phyloP scores from a whole-genome alignment of 2,888 invertebrate species.

The Diabrotica balteata region DNA sequence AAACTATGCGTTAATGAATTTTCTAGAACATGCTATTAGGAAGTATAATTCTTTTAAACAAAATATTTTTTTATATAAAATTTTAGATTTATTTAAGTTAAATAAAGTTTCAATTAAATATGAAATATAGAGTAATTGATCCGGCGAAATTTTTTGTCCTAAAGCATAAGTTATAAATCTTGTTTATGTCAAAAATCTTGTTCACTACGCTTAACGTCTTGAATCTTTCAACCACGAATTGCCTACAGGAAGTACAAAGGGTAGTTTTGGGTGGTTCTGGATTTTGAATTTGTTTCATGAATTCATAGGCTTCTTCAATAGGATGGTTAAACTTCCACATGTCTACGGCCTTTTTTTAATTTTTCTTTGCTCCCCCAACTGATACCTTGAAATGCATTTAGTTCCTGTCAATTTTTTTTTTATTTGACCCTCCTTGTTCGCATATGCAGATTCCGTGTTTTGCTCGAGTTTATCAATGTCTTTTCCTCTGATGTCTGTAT shows the following conservation, averaged over 20 bases:
- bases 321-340: not conserved
- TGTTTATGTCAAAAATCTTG: not conserved
- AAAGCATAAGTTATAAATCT: slow-evolving; percentile 1
- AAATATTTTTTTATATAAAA: too few relatives aligned
- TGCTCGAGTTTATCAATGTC: slow-evolving; percentile 7
- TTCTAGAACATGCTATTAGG: too few relatives aligned
- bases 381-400: slow-evolving; percentile 3
- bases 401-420: slow-evolving; percentile 8
- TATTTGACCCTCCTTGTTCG: slow-evolving; percentile 12
- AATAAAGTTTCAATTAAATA: too few relatives aligned
- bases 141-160: not conserved
- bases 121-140: too few relatives aligned
- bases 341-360: not conserved
- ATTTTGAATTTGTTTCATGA: slow-evolving; percentile 4
- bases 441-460: slow-evolving; percentile 9
- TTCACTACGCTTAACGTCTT: slow-evolving; percentile 4
- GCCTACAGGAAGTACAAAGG: slow-evolving; percentile 6
- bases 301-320: slow-evolving; percentile 7
- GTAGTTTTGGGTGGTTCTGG: slow-evolving; percentile 13
- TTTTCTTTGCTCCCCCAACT: slow-evolving; percentile 12
- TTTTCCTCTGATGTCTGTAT: slow-evolving; percentile 1
- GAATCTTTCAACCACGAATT: slow-evolving; percentile 6
- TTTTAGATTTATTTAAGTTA: too few relatives aligned
- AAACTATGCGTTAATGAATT: too few relatives aligned
- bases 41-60: too few relatives aligned